These are phyloP conservation scores for Bombus confusus DNA, from an alignment of 1,140 invertebrate genomes.

Conservation along the genomic window DNA sequence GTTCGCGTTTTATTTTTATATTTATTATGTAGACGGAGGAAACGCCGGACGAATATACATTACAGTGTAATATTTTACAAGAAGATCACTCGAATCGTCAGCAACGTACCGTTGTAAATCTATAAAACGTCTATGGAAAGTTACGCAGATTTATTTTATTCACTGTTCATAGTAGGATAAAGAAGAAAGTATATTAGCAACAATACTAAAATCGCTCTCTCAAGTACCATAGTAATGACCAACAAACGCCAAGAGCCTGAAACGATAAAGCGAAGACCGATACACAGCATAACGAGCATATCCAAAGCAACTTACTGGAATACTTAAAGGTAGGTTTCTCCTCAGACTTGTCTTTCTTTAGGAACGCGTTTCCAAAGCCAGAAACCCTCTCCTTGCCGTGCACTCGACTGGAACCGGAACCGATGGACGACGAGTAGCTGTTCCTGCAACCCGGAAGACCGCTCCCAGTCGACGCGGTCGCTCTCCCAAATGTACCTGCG, in stretches of 20 bases:
- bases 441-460: constrained; percentile 74
- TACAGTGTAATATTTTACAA: neutral
- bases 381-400: constrained; percentile 70
- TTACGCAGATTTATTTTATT: neutral
- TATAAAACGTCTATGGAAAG: neutral
- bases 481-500: constrained; percentile 69
- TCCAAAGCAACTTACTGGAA: constrained; percentile 68
- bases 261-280: neutral
- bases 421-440: constrained; percentile 69
- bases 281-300: no score
- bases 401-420: constrained; percentile 66
- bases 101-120: neutral
- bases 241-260: neutral
- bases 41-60: neutral
- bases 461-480: constrained; percentile 67
- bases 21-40: neutral
- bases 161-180: rapidly evolving
- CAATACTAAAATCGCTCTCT: neutral
- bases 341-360: constrained; percentile 73
- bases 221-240: no score
- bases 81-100: neutral
- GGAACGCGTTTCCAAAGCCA: constrained; percentile 67
- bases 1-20: neutral
- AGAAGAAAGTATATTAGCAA: no score
- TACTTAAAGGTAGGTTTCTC: constrained; percentile 77